Conservation (phyloP, 2,113 vertebrate genomes). For the Petromus typicus region DNA sequence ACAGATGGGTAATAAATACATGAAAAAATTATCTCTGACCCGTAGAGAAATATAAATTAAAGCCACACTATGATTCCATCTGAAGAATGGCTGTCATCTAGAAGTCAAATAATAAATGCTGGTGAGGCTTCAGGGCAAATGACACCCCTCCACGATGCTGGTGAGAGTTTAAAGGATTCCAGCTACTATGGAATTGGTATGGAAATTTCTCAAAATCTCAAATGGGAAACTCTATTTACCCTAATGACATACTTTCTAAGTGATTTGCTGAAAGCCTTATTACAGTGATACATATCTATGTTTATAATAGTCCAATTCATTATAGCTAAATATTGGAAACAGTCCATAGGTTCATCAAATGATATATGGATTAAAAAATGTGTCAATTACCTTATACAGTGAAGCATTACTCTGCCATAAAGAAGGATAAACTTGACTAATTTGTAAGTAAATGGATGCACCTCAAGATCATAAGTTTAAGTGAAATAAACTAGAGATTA, state of each 20-base stretch:
- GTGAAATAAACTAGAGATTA: neutral
- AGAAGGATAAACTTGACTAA: neutral
- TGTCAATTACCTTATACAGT: too few species aligned
- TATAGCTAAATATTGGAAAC: neutral
- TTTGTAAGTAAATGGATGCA: neutral
- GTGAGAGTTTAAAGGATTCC: neutral
- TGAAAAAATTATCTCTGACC: neutral
- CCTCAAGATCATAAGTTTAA: neutral
- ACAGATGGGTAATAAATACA: neutral
- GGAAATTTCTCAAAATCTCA: neutral
- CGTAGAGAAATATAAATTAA: neutral
- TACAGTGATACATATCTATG: neutral
- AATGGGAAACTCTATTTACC: neutral
- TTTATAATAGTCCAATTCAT: neutral
- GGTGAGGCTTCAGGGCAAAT: neutral
- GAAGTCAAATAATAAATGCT: neutral
- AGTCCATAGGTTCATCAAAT: neutral
- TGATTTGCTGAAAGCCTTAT: neutral
- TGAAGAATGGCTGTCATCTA: neutral
- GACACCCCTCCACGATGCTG: neutral
- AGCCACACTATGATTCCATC: neutral
- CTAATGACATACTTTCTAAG: neutral
- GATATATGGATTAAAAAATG: neutral
- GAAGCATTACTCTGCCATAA: too few species aligned
- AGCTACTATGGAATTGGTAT: neutral